phyloP scores from a whole-genome alignment of 2,888 invertebrate genomes.

The Chrysomela aeneicollis region DNA sequence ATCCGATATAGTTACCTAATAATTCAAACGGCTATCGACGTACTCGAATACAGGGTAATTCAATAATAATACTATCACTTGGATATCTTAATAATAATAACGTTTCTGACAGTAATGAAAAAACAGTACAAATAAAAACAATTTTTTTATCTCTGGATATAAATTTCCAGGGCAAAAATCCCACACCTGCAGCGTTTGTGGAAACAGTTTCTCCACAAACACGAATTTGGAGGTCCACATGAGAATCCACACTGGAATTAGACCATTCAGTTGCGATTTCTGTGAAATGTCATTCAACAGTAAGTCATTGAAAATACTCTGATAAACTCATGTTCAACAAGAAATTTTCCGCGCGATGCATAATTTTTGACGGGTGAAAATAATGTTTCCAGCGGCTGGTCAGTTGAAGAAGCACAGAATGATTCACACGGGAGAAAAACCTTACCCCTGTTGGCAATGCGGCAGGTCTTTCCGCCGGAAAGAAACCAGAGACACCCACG shows the following conservation, averaged over 20 bases:
- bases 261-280: slow-evolving; percentile 55
- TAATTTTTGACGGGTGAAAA: too few relatives aligned
- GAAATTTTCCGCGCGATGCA: too few relatives aligned
- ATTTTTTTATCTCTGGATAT: not conserved
- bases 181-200: slow-evolving; percentile 56
- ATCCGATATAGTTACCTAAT: too few relatives aligned
- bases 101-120: too few relatives aligned
- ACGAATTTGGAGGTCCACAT: slow-evolving; percentile 55
- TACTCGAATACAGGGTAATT: too few relatives aligned
- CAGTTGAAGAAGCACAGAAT: slow-evolving; percentile 58
- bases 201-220: slow-evolving; percentile 54
- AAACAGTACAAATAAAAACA: too few relatives aligned
- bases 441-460: slow-evolving; percentile 60
- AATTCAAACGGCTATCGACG: too few relatives aligned
- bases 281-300: slow-evolving; percentile 57
- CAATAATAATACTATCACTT: too few relatives aligned
- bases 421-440: slow-evolving; percentile 58
- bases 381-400: slow-evolving; percentile 55
- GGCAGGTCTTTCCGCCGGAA: slow-evolving; percentile 58
- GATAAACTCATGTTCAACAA: too few relatives aligned
- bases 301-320: too few relatives aligned
- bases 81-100: too few relatives aligned
- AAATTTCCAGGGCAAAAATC: slow-evolving; percentile 52
- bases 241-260: slow-evolving; percentile 57
- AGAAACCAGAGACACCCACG: slow-evolving; percentile 59